Conservation (phyloP, 2,797 vertebrate species). For the Lepidocolaptes lacrymiger region DNA sequence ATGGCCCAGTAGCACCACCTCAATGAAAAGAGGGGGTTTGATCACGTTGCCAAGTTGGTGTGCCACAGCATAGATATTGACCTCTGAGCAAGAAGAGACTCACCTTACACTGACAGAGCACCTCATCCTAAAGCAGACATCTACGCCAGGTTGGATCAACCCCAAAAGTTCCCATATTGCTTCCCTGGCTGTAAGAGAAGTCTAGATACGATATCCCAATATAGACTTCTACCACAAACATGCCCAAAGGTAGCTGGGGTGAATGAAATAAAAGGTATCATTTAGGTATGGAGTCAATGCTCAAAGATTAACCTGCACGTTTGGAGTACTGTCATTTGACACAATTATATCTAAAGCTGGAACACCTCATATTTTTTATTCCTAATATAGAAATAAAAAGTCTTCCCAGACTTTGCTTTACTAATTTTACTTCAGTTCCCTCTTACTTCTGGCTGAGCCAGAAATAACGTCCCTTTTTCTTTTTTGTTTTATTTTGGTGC, state of each 20-base stretch:
- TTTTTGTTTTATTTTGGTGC: rapidly evolving
- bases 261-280: neutral
- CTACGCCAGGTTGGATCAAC: rapidly evolving
- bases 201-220: rapidly evolving
- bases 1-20: neutral
- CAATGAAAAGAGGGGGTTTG: neutral
- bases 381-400: neutral
- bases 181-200: neutral
- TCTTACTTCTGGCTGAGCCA: neutral
- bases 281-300: neutral
- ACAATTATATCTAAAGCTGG: neutral
- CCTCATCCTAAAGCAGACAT: neutral
- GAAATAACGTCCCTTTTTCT: neutral
- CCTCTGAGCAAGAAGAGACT: neutral
- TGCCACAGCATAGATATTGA: neutral
- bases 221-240: rapidly evolving
- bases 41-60: neutral
- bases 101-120: rapidly evolving
- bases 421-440: neutral
- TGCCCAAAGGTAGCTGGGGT: neutral
- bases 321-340: neutral
- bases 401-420: neutral
- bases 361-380: neutral
- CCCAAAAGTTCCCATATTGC: neutral
- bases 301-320: neutral